These are phyloP conservation scores for Pheosia tremula DNA, from an alignment of 2,888 invertebrate species.

Conservation along the genomic window DNA sequence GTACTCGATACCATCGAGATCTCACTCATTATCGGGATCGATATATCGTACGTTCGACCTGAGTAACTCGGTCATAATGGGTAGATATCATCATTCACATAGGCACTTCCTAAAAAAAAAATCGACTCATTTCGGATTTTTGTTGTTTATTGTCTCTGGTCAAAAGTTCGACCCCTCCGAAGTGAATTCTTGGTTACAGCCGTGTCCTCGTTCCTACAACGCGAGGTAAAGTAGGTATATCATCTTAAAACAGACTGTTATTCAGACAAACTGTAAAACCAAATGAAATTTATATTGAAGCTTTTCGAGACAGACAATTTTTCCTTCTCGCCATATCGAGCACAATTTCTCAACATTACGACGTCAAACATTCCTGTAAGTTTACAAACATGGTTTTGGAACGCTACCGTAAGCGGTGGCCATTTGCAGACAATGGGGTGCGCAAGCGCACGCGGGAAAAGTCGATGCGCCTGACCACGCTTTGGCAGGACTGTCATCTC, in stretches of 20 bases:
- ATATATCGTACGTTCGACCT: too few species aligned
- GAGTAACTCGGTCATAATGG: too few species aligned
- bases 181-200: too few species aligned
- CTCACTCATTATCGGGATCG: background rate
- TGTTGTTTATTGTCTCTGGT: too few species aligned
- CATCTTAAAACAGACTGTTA: background rate
- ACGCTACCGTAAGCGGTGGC: constrained; percentile 66
- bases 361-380: constrained; percentile 51
- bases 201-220: too few species aligned
- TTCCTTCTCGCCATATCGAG: constrained; percentile 48
- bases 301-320: constrained; percentile 5
- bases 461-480: constrained; percentile 54
- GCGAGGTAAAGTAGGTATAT: background rate
- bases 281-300: background rate
- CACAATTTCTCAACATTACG: constrained; percentile 58
- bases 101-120: too few species aligned
- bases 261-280: background rate
- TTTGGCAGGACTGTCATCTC: constrained; percentile 51
- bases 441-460: constrained; percentile 60
- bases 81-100: too few species aligned
- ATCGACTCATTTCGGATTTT: too few species aligned
- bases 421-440: constrained; percentile 78
- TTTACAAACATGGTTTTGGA: constrained; percentile 53
- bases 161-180: too few species aligned
- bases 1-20: background rate